Evolutionary conservation across 37 sponge, comb jelly and placozoan genomes (phyloP).

Genomic region (Hexactinellida sp.): DNA sequence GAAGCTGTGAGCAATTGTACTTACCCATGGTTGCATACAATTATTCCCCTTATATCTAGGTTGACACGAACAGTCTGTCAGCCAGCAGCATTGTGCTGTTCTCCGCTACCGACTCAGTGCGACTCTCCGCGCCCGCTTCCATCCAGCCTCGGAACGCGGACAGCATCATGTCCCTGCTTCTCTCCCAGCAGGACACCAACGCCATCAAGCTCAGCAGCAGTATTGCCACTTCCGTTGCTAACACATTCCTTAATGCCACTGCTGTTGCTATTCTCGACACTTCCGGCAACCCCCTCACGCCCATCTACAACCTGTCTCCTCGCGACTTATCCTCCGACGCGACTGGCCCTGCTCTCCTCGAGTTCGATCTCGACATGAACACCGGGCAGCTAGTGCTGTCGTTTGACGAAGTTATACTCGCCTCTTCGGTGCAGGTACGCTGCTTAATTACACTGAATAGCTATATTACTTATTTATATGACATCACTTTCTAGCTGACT

Average conservation of each 20-base stretch:
- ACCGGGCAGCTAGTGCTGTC: slow-evolving; percentile 32
- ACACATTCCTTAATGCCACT: slow-evolving; percentile 49
- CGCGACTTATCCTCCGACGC: slow-evolving; percentile 22
- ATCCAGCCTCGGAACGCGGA: slow-evolving; percentile 63
- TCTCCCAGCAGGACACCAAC: slow-evolving; percentile 44
- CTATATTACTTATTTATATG: neutral
- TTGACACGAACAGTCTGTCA: neutral
- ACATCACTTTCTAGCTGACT: slow-evolving; percentile 23
- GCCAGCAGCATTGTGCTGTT: neutral
- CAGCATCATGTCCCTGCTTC: slow-evolving; percentile 29
- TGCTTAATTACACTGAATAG: neutral
- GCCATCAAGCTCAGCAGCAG: slow-evolving; percentile 35
- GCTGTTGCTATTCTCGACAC: slow-evolving; percentile 37
- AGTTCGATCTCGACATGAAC: slow-evolving; percentile 52
- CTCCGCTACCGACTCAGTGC: slow-evolving; percentile 16
- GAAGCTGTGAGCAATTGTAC: slow-evolving; percentile 60
- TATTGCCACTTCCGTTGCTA: slow-evolving; percentile 34
- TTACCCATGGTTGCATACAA: neutral
- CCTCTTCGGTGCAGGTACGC: neutral
- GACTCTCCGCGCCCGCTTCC: slow-evolving; percentile 23
- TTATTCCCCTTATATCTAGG: neutral
- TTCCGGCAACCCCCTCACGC: slow-evolving; percentile 37
- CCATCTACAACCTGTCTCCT: slow-evolving; percentile 25
- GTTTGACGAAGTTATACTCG: slow-evolving; percentile 54
- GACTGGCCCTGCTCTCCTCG: slow-evolving; percentile 27